phyloP scores from a whole-genome alignment of 2,797 vertebrate species.

The Lophius americanus region DNA sequence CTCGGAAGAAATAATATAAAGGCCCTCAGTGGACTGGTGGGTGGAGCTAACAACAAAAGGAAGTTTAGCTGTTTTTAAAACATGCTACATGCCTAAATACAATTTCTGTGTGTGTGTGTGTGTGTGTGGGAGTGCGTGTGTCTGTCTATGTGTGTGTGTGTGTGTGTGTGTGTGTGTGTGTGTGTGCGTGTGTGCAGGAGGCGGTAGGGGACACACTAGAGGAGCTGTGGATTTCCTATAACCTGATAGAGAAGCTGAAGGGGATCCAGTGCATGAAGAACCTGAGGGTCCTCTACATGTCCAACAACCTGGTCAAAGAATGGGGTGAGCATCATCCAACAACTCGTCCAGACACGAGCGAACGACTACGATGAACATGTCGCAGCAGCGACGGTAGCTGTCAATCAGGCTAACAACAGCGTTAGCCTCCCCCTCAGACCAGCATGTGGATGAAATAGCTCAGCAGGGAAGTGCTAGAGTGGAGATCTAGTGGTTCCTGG shows the following conservation, averaged over 20 bases:
- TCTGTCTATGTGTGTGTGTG: constrained; percentile 31
- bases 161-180: constrained; percentile 10
- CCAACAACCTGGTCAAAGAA: constrained; percentile 97
- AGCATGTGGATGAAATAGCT: too few species aligned
- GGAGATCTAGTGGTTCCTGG: too few species aligned
- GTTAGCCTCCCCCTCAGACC: too few species aligned
- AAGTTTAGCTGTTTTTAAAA: neutral
- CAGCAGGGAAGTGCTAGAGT: too few species aligned
- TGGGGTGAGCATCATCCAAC: constrained; percentile 85
- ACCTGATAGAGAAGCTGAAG: constrained; percentile 95
- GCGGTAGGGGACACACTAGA: constrained; percentile 92
- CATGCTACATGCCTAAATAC: neutral
- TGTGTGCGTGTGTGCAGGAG: constrained; percentile 81
- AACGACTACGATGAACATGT: too few species aligned
- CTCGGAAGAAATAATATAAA: constrained; percentile 97
- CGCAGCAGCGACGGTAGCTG: too few species aligned
- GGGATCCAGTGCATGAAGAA: constrained; percentile 94
- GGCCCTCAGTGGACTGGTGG: constrained; percentile 92
- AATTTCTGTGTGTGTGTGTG: neutral
- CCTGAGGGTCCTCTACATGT: constrained; percentile 94
- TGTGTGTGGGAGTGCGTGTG: constrained; percentile 47
- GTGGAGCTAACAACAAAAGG: constrained; percentile 23
- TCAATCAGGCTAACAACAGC: too few species aligned
- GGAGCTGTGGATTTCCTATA: constrained; percentile 98
- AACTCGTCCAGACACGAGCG: neutral